Percentiles rank a stretch among this genome's conserved stretches.
Evolutionary conservation across 2,888 invertebrate genomes (phyloP).

Genomic region (Ophioninae sp.): DNA sequence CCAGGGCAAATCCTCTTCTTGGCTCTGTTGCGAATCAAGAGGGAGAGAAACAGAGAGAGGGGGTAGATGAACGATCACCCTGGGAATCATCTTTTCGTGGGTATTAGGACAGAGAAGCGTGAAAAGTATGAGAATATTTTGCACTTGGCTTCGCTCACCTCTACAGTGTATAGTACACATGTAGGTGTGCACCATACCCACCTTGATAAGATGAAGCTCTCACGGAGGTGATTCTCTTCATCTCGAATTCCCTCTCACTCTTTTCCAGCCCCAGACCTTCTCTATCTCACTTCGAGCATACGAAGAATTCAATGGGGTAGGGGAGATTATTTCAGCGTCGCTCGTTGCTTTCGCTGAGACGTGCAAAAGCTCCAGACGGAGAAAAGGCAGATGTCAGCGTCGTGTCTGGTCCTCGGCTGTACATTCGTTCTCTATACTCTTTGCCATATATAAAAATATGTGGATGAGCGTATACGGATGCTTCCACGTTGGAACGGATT

Average conservation of each 20-base stretch:
- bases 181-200: constrained; percentile 3
- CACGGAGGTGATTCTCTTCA: constrained; percentile 55
- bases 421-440: constrained; percentile 35
- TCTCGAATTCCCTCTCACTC: constrained; percentile 40
- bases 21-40: constrained; percentile 2
- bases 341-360: constrained; percentile 64
- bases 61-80: constrained; percentile 57
- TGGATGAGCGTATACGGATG: constrained; percentile 3
- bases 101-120: constrained; percentile 64
- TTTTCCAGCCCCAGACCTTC: constrained; percentile 42
- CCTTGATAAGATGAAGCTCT: constrained; percentile 61
- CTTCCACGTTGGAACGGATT: constrained; percentile 14
- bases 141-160: constrained; percentile 53
- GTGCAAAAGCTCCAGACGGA: constrained; percentile 68
- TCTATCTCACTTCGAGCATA: constrained; percentile 44
- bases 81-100: constrained; percentile 62
- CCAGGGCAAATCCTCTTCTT: constrained; percentile 65
- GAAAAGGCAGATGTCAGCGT: constrained; percentile 72
- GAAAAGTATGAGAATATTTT: constrained; percentile 74
- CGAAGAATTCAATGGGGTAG: constrained; percentile 42
- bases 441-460: constrained; percentile 21
- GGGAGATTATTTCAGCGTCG: constrained; percentile 69
- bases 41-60: constrained; percentile 4
- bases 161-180: constrained; percentile 43
- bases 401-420: constrained; percentile 59